Percentiles rank a stretch among this genome's conserved stretches.
These are phyloP conservation scores for Copidosoma floridanum DNA, from an alignment of 1,140 invertebrate species.

Conservation along the genomic window DNA sequence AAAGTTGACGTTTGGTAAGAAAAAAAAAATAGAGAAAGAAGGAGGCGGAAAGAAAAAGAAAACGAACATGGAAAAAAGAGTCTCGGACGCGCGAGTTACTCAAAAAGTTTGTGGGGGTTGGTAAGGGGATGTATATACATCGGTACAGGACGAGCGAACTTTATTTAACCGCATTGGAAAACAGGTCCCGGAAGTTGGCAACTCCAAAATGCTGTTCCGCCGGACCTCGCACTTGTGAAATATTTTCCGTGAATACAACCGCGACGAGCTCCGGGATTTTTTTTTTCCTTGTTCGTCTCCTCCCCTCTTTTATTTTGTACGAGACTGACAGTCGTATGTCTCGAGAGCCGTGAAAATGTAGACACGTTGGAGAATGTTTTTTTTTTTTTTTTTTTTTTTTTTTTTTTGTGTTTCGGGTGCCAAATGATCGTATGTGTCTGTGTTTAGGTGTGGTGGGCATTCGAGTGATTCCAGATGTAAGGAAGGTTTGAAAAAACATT, in stretches of 20 bases:
- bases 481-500: too few species aligned
- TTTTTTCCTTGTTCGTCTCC: not conserved
- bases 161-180: conserved; percentile 22
- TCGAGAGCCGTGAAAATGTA: too few species aligned
- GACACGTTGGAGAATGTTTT: too few species aligned
- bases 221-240: not conserved
- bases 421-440: too few species aligned
- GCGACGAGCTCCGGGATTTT: not conserved
- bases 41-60: not conserved
- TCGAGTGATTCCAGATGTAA: too few species aligned
- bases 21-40: not conserved
- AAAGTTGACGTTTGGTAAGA: not conserved
- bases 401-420: too few species aligned
- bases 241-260: conserved; percentile 1
- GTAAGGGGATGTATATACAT: too few species aligned
- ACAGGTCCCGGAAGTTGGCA: conserved; percentile 5
- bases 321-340: too few species aligned
- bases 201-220: not conserved
- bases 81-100: not conserved
- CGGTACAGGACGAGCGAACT: conserved; percentile 1
- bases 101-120: conserved; percentile 9
- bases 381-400: too few species aligned
- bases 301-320: too few species aligned
- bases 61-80: conserved; percentile 3
- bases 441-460: too few species aligned